Evolutionary conservation across 2,888 invertebrate genomes (phyloP).

Genomic region (Aethes cnicana): DNA sequence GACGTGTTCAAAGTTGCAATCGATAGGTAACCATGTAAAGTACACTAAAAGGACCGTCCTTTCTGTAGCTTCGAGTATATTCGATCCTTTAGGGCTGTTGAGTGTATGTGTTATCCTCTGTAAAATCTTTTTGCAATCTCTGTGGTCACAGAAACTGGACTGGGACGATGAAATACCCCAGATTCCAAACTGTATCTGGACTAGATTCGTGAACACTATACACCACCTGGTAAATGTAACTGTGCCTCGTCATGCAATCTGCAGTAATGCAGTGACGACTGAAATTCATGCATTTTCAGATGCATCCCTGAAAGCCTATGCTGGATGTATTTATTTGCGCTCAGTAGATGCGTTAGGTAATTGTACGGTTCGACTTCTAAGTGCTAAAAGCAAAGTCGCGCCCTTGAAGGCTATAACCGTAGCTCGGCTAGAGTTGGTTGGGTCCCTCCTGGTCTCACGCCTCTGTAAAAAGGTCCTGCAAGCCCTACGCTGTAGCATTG

Average conservation of each 20-base stretch:
- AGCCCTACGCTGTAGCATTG: constrained; percentile 3
- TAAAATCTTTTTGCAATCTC: constrained; percentile 5
- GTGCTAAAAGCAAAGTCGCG: constrained; percentile 27
- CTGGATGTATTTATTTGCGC: neutral
- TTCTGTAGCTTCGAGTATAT: too few species aligned
- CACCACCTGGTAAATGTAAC: neutral
- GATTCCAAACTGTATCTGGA: neutral
- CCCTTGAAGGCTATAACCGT: constrained; percentile 15
- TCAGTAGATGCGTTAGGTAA: constrained; percentile 3
- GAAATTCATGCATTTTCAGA: constrained; percentile 10
- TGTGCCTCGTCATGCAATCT: neutral
- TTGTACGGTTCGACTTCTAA: constrained; percentile 15
- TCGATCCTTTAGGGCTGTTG: too few species aligned
- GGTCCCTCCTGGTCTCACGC: constrained; percentile 4
- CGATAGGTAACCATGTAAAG: neutral
- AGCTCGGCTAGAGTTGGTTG: constrained; percentile 16
- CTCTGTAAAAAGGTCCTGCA: constrained; percentile 16
- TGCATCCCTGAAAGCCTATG: constrained; percentile 1
- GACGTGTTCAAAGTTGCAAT: neutral
- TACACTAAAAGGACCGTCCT: too few species aligned
- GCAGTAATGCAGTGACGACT: neutral
- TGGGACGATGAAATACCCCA: constrained; percentile 14
- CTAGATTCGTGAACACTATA: neutral
- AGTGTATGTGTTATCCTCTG: constrained; percentile 10
- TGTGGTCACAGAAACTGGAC: constrained; percentile 4